Conservation (phyloP, 2,113 vertebrate species). For the Aptenodytes patagonicus region DNA sequence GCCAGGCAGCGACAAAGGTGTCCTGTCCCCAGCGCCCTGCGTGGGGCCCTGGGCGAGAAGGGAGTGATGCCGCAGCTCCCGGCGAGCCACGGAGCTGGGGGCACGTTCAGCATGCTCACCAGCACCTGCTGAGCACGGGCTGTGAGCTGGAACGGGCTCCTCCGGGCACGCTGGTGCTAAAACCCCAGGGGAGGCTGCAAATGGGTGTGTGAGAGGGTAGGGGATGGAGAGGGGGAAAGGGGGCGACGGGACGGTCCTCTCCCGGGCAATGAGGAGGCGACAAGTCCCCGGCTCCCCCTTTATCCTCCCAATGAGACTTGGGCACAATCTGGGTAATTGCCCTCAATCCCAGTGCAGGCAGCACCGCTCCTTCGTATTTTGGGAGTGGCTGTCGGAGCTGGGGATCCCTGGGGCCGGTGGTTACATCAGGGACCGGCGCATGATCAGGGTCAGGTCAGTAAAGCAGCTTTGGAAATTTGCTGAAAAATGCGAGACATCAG, state of each 20-base stretch:
- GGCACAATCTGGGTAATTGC: not conserved
- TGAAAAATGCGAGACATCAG: not conserved
- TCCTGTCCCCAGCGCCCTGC: not conserved
- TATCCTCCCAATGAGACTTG: rapidly evolving
- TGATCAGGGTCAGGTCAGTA: not conserved
- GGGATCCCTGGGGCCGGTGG: rapidly evolving
- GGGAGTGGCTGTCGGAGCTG: rapidly evolving
- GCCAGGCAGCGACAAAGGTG: not conserved
- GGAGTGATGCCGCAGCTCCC: not conserved
- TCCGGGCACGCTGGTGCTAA: not conserved
- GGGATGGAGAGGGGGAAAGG: not conserved
- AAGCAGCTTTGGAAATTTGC: conserved; percentile 35
- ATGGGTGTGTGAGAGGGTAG: not conserved
- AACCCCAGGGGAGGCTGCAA: not conserved
- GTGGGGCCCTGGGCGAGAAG: not conserved
- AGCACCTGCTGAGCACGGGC: not conserved
- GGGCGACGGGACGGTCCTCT: not conserved
- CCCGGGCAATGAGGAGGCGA: rapidly evolving
- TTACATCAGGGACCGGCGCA: not conserved
- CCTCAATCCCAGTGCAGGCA: not conserved
- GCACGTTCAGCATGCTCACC: not conserved
- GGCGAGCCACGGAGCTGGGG: not conserved
- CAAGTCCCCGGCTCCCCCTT: not conserved
- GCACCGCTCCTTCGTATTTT: rapidly evolving
- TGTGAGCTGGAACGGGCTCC: not conserved